phyloP scores from a whole-genome alignment of 2,888 invertebrate genomes.

The Drosophila pseudotakahashii region DNA sequence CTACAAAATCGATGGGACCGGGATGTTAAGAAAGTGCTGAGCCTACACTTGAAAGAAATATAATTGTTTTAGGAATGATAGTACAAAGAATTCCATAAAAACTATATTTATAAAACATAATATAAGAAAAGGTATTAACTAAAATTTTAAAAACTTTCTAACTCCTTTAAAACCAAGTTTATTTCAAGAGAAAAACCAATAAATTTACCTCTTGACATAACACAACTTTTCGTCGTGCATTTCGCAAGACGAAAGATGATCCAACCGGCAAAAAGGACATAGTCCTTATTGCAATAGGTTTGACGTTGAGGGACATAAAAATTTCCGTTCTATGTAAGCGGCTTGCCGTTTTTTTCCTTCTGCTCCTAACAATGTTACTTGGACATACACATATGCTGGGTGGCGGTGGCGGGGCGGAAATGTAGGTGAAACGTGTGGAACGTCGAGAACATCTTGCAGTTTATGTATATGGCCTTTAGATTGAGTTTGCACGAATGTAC shows the following conservation, averaged over 20 bases:
- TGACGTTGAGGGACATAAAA: slow-evolving; percentile 78
- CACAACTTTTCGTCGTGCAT: slow-evolving; percentile 13
- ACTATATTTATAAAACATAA: too few species aligned
- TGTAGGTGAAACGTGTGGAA: slow-evolving; percentile 36
- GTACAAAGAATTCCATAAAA: not conserved
- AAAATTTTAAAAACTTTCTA: too few species aligned
- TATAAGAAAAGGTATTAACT: too few species aligned
- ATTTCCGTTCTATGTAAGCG: slow-evolving; percentile 65
- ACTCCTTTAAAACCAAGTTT: not conserved
- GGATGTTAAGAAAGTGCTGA: slow-evolving; percentile 28
- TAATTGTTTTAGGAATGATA: not conserved
- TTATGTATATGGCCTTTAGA: slow-evolving; percentile 76
- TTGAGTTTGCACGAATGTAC: slow-evolving; percentile 71
- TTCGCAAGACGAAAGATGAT: slow-evolving; percentile 12
- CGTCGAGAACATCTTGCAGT: slow-evolving; percentile 69
- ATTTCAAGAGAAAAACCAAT: not conserved
- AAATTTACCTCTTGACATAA: not conserved
- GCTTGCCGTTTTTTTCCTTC: slow-evolving; percentile 52
- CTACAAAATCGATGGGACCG: slow-evolving; percentile 54
- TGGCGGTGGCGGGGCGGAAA: slow-evolving; percentile 15
- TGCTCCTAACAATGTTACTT: slow-evolving; percentile 51
- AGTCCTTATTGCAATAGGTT: slow-evolving; percentile 65
- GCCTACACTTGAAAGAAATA: slow-evolving; percentile 1
- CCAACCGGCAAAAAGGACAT: slow-evolving; percentile 34
- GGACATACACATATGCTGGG: slow-evolving; percentile 54